These are phyloP conservation scores for Goniozus legneri DNA, from an alignment of 1,140 invertebrate species.

Conservation along the genomic window DNA sequence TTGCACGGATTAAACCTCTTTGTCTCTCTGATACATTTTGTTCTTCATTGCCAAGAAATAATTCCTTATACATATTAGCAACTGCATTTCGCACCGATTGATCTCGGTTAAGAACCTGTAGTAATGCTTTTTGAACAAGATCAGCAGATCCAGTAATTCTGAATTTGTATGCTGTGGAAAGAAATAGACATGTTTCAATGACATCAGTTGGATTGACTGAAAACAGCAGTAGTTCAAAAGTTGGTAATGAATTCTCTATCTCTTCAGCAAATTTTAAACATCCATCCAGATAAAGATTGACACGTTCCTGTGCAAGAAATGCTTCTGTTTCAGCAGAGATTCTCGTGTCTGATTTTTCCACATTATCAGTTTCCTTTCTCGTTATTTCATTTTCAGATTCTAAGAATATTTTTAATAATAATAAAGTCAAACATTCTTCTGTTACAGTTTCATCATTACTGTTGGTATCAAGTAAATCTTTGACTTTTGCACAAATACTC, in stretches of 20 bases:
- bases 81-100: constrained; percentile 59
- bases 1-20: constrained; percentile 31
- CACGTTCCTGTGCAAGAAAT: constrained; percentile 30
- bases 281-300: constrained; percentile 54
- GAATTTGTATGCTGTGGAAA: constrained; percentile 77
- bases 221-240: constrained; percentile 68
- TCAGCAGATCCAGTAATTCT: constrained; percentile 67
- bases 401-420: constrained; percentile 46
- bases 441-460: constrained; percentile 26
- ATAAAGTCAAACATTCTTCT: constrained; percentile 37
- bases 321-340: constrained; percentile 25
- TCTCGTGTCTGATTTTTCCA: background rate
- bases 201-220: constrained; percentile 76
- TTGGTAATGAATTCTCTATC: constrained; percentile 66
- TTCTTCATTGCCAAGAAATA: constrained; percentile 55
- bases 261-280: constrained; percentile 63
- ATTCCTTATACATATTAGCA: constrained; percentile 60
- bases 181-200: constrained; percentile 80
- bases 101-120: constrained; percentile 64
- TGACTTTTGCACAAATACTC: constrained; percentile 27
- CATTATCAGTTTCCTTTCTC: constrained; percentile 8
- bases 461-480: constrained; percentile 26
- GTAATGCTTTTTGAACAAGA: constrained; percentile 73
- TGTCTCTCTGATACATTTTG: constrained; percentile 30
- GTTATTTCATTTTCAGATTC: constrained; percentile 28